Conservation (phyloP, 2,797 vertebrate genomes). For the Chloroceryle amazona region DNA sequence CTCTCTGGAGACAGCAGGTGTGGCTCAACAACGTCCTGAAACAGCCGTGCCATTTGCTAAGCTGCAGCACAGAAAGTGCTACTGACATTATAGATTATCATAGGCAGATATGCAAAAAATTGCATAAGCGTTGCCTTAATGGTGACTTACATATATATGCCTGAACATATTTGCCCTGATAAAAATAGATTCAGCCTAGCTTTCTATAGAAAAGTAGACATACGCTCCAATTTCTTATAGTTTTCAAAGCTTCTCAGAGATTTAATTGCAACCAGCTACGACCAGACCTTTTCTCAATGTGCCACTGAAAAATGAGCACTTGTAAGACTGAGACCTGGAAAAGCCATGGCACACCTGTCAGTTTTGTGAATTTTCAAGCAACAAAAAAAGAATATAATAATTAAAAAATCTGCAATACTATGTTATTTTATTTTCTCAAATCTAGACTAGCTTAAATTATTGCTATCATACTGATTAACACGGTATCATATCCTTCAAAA, state of each 20-base stretch:
- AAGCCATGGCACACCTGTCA: neutral
- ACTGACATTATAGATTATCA: neutral
- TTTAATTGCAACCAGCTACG: neutral
- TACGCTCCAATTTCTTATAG: neutral
- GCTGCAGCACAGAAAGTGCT: fast-evolving
- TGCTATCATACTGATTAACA: neutral
- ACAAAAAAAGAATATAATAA: neutral
- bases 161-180: neutral
- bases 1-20: neutral
- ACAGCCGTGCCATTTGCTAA: neutral
- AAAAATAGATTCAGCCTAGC: neutral
- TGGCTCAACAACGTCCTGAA: neutral
- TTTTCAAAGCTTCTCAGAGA: neutral
- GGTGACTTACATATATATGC: neutral
- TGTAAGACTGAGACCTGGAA: neutral
- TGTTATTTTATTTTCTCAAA: neutral
- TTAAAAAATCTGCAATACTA: neutral
- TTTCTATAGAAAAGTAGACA: neutral
- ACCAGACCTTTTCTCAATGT: neutral
- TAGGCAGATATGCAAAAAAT: neutral
- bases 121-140: neutral
- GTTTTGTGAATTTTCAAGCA: neutral
- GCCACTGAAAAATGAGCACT: neutral
- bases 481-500: neutral
- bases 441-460: neutral